phyloP scores from a whole-genome alignment of 2,888 invertebrate genomes.

The Dugesia japonica region DNA sequence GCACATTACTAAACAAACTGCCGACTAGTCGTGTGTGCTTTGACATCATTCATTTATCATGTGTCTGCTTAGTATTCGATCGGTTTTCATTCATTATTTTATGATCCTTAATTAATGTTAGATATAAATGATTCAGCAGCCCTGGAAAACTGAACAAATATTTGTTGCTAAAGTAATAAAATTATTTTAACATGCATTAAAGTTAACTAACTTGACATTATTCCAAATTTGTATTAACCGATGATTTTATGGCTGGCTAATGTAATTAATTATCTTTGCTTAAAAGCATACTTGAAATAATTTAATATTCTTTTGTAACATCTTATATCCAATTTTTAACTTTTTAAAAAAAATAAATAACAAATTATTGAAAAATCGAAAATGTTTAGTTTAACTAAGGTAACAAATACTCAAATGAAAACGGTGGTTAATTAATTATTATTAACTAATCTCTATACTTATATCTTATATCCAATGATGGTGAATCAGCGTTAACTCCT shows the following conservation, averaged over 20 bases:
- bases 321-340: too few relatives aligned
- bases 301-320: too few relatives aligned
- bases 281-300: too few relatives aligned
- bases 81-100: conserved; percentile 12
- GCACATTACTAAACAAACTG: neutral
- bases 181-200: conserved; percentile 15
- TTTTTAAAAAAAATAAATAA: too few relatives aligned
- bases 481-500: too few relatives aligned
- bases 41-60: neutral
- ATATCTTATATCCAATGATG: too few relatives aligned
- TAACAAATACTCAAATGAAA: too few relatives aligned
- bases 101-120: conserved; percentile 6
- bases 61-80: conserved; percentile 10
- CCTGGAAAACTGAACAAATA: conserved; percentile 7
- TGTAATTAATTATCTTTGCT: conserved; percentile 9
- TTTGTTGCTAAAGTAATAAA: conserved; percentile 20
- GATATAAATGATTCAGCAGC: conserved; percentile 8
- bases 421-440: too few relatives aligned
- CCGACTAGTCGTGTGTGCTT: neutral
- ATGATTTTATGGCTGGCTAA: neutral
- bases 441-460: too few relatives aligned
- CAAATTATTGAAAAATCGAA: too few relatives aligned
- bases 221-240: neutral
- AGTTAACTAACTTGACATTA: conserved; percentile 15
- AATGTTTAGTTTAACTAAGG: too few relatives aligned